These are phyloP conservation scores for Enteromius mattozi DNA, from an alignment of 2,797 vertebrate genomes.

Conservation along the genomic window DNA sequence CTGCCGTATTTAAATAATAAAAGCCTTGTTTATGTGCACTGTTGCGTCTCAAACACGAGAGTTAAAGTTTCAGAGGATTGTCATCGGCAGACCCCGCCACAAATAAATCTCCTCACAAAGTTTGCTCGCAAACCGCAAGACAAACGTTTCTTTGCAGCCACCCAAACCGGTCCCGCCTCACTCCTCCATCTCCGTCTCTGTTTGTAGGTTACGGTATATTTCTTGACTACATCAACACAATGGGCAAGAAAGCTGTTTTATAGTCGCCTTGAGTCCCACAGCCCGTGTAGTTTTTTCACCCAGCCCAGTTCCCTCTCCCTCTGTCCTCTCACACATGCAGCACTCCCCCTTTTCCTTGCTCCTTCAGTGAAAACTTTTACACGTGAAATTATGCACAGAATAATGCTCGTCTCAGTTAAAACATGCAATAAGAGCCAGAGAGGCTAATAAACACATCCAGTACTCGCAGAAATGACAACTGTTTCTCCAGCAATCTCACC, in stretches of 20 bases:
- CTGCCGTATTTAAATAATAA: conserved; percentile 11
- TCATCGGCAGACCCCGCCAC: conserved; percentile 13
- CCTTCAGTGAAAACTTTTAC: conserved; percentile 28
- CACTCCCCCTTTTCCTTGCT: conserved; percentile 13
- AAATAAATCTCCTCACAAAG: conserved; percentile 45
- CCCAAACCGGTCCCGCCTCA: conserved; percentile 29
- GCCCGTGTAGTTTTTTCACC: conserved; percentile 55
- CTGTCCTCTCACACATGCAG: conserved; percentile 18
- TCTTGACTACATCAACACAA: conserved; percentile 65
- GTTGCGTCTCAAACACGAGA: conserved; percentile 1
- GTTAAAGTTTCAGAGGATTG: conserved; percentile 34
- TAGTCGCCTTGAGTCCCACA: conserved; percentile 71
- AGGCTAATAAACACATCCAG: not conserved
- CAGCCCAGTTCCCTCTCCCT: conserved; percentile 60
- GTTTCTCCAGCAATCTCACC: not conserved
- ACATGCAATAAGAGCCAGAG: not conserved
- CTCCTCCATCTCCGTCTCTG: conserved; percentile 50
- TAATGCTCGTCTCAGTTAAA: not conserved
- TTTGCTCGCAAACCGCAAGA: conserved; percentile 22
- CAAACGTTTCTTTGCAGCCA: conserved; percentile 20
- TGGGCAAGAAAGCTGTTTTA: conserved; percentile 74
- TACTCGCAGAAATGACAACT: not conserved
- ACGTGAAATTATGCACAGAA: not conserved
- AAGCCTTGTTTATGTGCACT: conserved; percentile 3
- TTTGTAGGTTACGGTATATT: conserved; percentile 62